Evolutionary conservation across 2,797 vertebrate species (phyloP), one percentile per base, ranked within the genome.

Genomic region (Gallinago solitaria): DNA sequence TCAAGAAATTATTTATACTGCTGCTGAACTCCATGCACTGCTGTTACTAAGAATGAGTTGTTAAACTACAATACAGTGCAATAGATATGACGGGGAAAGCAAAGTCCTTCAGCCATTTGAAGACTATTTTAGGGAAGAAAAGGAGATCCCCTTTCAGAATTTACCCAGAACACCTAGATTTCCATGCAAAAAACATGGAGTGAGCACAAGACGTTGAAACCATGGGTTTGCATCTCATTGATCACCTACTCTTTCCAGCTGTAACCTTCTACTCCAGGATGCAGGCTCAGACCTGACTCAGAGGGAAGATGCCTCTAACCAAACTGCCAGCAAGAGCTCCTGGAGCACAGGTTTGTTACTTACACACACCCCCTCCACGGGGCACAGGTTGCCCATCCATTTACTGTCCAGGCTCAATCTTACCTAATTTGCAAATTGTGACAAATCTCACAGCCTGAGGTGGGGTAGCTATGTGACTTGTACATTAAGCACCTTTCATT

Each of bases 371-470:
- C 6, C 32, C 30, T 53, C 43, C 33, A 17, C 4, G 6, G 27
- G 47, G 12, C 21, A 82, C 50, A 0, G 0, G 59, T 7, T 16
- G 1, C 32, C 54, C 54, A 68, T 47, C 53, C 73, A 61, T 23
- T 74, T 77, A 68, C 33, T 68, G 60, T 43, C 78, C 84, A 95
- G 60, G 56, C 35, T 57, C 74, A 94, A 14, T 18, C 35, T 59
- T 61, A 59, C 50, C 70, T 71, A 30, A 67, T 63, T 50, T 48
- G 24, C 2, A 2, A 87, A 88, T 24, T 87, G 28, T 67, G 85
- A 91, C 61, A 89, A 93, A 95, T 95, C 64, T 47, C 83, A 73
- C 87, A 95, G 71, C 74, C 83, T 61, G 51, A 74, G 75, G 64
- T 50, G 50, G 39, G n/a, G n/a, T 16, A 74, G n/a, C 63, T 76